These are phyloP conservation scores for Steinernema khuongi DNA, from an alignment of 1,140 invertebrate genomes.

Conservation along the genomic window DNA sequence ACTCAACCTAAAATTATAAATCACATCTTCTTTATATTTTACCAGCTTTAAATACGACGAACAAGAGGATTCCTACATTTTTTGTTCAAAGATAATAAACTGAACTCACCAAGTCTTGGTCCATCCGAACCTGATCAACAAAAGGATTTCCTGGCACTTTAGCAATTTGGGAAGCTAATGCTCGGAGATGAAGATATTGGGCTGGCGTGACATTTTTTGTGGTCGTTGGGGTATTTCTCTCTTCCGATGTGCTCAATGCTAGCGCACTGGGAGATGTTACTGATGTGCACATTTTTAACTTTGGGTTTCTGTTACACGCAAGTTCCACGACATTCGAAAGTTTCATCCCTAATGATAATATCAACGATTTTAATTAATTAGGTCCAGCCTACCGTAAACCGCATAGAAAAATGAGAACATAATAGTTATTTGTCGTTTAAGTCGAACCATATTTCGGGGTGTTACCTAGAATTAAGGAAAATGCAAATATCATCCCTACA, in stretches of 20 bases:
- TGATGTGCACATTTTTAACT: background rate
- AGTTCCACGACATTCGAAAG: background rate
- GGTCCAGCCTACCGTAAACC: background rate
- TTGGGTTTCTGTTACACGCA: background rate
- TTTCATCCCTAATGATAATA: background rate
- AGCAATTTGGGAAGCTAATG: background rate
- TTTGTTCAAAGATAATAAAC: background rate
- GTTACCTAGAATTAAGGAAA: background rate
- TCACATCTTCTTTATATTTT: background rate
- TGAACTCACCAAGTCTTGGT: background rate
- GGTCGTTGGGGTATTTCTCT: too few species aligned
- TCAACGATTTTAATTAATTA: background rate
- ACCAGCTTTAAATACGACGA: background rate
- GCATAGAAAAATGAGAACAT: background rate
- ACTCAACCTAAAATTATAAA: background rate
- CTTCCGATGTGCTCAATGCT: background rate
- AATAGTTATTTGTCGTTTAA: background rate
- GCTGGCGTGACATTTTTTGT: background rate
- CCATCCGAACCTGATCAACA: background rate
- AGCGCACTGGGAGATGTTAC: background rate
- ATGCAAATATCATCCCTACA: background rate
- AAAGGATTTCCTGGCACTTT: conserved; percentile 3
- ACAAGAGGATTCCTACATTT: background rate
- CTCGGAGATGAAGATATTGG: conserved; percentile 2
- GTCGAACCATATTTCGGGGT: background rate